phyloP scores from a whole-genome alignment of 1,140 invertebrate species.

The Capitella teleta region DNA sequence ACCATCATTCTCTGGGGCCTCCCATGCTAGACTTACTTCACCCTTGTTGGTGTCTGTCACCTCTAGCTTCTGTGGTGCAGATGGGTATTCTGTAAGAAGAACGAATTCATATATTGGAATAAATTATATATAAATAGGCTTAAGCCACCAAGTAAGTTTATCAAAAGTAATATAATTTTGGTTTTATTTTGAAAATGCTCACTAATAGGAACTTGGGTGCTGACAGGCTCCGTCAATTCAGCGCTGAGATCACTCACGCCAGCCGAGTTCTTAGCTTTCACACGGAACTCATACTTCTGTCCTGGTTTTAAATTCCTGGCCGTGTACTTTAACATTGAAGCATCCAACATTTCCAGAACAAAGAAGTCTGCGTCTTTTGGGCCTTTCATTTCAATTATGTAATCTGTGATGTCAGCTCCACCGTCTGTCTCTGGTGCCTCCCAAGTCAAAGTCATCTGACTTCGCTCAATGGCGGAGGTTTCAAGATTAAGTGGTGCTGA shows the following conservation, averaged over 20 bases:
- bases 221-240: constrained; percentile 5
- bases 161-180: no score
- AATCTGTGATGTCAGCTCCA: constrained; percentile 24
- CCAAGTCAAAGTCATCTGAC: constrained; percentile 90
- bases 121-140: no score
- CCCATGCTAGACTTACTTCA: constrained; percentile 62
- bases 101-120: not conserved
- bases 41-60: constrained; percentile 48
- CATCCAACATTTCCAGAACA: constrained; percentile 2
- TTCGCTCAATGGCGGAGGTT: constrained; percentile 71
- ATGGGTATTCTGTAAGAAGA: constrained; percentile 11
- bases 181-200: no score
- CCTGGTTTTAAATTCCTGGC: constrained; percentile 4
- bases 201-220: no score
- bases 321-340: constrained; percentile 3
- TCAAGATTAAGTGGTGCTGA: constrained; percentile 72
- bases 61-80: constrained; percentile 44
- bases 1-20: constrained; percentile 28
- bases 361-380: not conserved
- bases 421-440: constrained; percentile 57
- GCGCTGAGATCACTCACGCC: constrained; percentile 6
- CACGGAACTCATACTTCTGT: constrained; percentile 7
- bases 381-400: constrained; percentile 12
- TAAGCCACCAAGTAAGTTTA: no score
- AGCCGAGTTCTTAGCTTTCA: constrained; percentile 12